Conservation (phyloP, 2,113 vertebrate genomes). For the Spea multiplicata region DNA sequence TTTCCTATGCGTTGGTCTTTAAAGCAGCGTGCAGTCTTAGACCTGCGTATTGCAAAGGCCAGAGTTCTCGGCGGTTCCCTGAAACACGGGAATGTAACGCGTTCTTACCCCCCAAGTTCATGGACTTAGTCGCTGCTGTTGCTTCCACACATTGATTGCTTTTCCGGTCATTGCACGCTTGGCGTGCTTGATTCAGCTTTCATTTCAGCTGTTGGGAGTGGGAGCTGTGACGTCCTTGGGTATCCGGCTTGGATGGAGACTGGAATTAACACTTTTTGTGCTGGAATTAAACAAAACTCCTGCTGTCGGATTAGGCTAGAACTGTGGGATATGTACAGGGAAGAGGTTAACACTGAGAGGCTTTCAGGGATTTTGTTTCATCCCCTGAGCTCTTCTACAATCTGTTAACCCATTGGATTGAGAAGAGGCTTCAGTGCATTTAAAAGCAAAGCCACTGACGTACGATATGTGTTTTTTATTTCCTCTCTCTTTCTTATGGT, state of each 20-base stretch:
- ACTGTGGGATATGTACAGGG: not conserved
- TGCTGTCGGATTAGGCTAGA: not conserved
- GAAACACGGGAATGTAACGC: not conserved
- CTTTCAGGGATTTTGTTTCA: constrained; percentile 6
- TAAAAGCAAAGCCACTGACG: constrained; percentile 1
- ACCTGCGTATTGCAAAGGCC: not conserved
- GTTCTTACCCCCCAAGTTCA: constrained; percentile 12
- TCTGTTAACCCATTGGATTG: constrained; percentile 24
- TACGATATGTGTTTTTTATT: constrained; percentile 1
- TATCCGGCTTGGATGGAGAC: constrained; percentile 45
- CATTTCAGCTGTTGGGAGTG: constrained; percentile 45
- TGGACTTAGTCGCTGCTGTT: constrained; percentile 18
- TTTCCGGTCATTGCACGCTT: constrained; percentile 47
- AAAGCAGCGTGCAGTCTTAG: not conserved
- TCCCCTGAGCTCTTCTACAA: not conserved
- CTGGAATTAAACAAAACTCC: not conserved
- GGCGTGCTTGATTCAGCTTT: constrained; percentile 46
- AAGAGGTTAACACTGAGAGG: not conserved
- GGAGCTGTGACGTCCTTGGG: constrained; percentile 46
- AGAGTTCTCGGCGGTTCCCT: not conserved
- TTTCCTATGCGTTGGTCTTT: not conserved
- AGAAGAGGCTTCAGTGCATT: not conserved
- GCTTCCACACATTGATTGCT: constrained; percentile 44
- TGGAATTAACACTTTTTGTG: constrained; percentile 37
- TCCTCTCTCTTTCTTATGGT: not conserved